Conservation (phyloP, 2,888 invertebrate genomes). For the Entomobrya proxima region DNA sequence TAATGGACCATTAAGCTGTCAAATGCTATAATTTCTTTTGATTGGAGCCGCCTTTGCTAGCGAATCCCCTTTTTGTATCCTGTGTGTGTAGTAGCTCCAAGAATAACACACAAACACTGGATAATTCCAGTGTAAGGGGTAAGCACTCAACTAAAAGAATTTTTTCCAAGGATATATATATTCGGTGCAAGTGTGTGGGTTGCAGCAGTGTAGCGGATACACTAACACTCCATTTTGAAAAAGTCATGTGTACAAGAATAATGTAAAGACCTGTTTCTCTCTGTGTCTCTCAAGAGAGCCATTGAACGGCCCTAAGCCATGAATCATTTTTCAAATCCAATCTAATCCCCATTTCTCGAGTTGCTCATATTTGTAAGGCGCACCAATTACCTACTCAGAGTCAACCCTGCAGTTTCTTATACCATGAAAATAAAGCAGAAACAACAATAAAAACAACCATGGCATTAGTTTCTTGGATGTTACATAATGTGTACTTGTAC, state of each 20-base stretch:
- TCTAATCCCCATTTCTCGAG: constrained; percentile 56
- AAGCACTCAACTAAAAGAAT: neutral
- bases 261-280: constrained; percentile 13
- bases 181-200: neutral
- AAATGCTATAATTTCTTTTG: constrained; percentile 63
- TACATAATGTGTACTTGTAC: neutral
- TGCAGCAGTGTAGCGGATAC: too few relatives aligned
- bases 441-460: neutral
- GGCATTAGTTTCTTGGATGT: too few relatives aligned
- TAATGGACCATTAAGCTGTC: constrained; percentile 67
- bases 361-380: constrained; percentile 37
- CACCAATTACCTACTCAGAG: constrained; percentile 43
- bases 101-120: too few relatives aligned
- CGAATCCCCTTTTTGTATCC: constrained; percentile 7
- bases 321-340: constrained; percentile 67
- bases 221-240: too few relatives aligned
- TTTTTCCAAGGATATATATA: neutral
- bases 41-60: constrained; percentile 51
- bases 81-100: too few relatives aligned
- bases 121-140: too few relatives aligned
- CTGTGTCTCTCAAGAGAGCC: constrained; percentile 54
- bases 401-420: neutral
- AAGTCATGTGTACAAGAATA: neutral
- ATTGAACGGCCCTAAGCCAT: constrained; percentile 52
- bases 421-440: constrained; percentile 10